phyloP scores from a whole-genome alignment of 1,140 invertebrate genomes.

The Thaumatotibia leucotreta region DNA sequence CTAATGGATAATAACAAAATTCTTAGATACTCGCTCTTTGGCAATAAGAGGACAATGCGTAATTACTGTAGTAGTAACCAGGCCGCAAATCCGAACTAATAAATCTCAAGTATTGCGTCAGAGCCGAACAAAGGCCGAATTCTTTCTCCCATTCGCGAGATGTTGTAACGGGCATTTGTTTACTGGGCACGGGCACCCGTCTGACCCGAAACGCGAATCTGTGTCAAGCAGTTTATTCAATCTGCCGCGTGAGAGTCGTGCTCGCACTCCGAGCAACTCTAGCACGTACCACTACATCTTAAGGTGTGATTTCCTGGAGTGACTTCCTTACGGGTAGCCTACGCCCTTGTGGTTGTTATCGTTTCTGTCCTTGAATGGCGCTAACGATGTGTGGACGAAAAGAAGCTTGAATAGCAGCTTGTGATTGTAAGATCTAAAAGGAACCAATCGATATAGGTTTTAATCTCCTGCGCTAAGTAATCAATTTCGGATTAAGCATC shows the following conservation, averaged over 20 bases:
- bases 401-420: background rate
- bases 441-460: background rate
- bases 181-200: constrained; percentile 54
- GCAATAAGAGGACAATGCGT: no score
- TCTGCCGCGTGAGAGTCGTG: constrained; percentile 50
- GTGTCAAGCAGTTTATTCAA: constrained; percentile 76
- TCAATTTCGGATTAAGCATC: background rate
- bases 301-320: constrained; percentile 22
- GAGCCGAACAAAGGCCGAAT: constrained; percentile 25
- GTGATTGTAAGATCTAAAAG: background rate
- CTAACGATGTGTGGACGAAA: constrained; percentile 39
- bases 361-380: constrained; percentile 59
- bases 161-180: constrained; percentile 63
- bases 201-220: constrained; percentile 71
- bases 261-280: constrained; percentile 23
- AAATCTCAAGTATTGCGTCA: constrained; percentile 7
- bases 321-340: constrained; percentile 24
- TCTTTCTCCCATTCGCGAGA: constrained; percentile 41
- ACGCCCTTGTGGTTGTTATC: constrained; percentile 47
- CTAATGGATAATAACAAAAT: no score
- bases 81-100: background rate
- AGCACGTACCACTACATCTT: constrained; percentile 19
- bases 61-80: background rate
- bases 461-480: background rate
- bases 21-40: no score